Percentiles rank a stretch among this genome's conserved stretches.
These are phyloP conservation scores for Slavum lentiscoides DNA, from an alignment of 2,888 invertebrate genomes.

Conservation along the genomic window DNA sequence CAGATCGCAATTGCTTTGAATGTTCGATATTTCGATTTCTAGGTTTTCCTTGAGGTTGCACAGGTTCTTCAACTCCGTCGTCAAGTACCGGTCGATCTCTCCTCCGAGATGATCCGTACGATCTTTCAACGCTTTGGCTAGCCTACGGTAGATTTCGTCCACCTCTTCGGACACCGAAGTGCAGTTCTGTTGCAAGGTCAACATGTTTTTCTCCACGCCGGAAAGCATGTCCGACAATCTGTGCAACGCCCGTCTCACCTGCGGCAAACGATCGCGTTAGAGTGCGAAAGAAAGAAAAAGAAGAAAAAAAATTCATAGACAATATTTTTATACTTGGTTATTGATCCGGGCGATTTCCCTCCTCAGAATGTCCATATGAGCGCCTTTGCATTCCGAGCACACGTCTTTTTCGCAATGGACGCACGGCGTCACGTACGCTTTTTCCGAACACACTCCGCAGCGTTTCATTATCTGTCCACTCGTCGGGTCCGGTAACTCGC, in stretches of 20 bases:
- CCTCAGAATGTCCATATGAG: slow-evolving; percentile 93
- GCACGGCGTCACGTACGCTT: slow-evolving; percentile 84
- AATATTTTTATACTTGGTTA: slow-evolving; percentile 69
- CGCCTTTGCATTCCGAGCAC: slow-evolving; percentile 93
- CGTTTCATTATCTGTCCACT: slow-evolving; percentile 85
- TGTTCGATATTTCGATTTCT: slow-evolving; percentile 91
- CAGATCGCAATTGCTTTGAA: slow-evolving; percentile 93
- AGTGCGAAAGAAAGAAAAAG: background rate
- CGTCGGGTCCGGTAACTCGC: slow-evolving; percentile 87
- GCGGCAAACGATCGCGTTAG: slow-evolving; percentile 4
- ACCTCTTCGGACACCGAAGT: slow-evolving; percentile 90
- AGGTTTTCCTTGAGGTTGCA: slow-evolving; percentile 88
- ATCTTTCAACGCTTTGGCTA: slow-evolving; percentile 87
- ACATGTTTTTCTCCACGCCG: slow-evolving; percentile 84
- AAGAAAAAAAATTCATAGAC: background rate
- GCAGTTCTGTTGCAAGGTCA: slow-evolving; percentile 86
- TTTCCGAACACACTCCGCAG: slow-evolving; percentile 90
- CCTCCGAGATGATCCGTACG: slow-evolving; percentile 82
- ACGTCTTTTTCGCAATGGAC: slow-evolving; percentile 97
- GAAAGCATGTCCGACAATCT: slow-evolving; percentile 83
- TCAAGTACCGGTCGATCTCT: slow-evolving; percentile 90
- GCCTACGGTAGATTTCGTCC: slow-evolving; percentile 85
- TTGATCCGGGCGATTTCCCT: slow-evolving; percentile 88
- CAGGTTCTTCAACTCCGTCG: slow-evolving; percentile 82
- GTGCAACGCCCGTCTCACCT: slow-evolving; percentile 81